Percentiles rank a stretch among this genome's conserved stretches.
Evolutionary conservation across 2,797 vertebrate genomes (phyloP).

Genomic region (Hybognathus amarus): DNA sequence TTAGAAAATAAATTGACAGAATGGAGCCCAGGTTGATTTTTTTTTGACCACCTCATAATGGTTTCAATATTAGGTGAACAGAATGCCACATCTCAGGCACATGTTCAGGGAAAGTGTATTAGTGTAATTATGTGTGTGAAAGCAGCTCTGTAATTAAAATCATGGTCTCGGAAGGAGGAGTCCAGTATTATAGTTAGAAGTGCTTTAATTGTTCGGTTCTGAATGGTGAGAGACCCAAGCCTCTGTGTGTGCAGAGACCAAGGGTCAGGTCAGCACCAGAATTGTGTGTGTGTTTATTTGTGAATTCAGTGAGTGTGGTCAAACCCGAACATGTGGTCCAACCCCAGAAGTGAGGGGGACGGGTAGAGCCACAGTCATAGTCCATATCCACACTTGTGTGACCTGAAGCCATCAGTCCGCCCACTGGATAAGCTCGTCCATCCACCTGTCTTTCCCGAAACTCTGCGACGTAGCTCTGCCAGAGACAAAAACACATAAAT

Average conservation of each 20-base stretch:
- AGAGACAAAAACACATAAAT: conserved; percentile 16
- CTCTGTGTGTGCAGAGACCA: conserved; percentile 18
- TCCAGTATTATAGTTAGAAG: conserved; percentile 12
- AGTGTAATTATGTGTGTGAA: conserved; percentile 48
- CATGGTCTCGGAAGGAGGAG: conserved; percentile 22
- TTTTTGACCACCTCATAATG: neutral
- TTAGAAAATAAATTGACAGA: conserved; percentile 37
- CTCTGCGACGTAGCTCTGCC: conserved; percentile 99
- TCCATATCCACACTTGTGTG: conserved; percentile 87
- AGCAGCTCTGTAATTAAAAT: conserved; percentile 43
- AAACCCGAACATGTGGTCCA: conserved; percentile 84
- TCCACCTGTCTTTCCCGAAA: conserved; percentile 91
- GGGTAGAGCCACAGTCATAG: conserved; percentile 87
- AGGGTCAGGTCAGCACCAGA: conserved; percentile 40
- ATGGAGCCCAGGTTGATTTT: conserved; percentile 36
- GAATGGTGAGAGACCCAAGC: conserved; percentile 48
- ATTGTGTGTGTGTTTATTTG: neutral
- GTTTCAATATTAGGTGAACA: conserved; percentile 20
- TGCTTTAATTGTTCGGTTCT: conserved; percentile 8
- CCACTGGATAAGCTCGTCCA: conserved; percentile 78
- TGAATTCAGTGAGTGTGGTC: conserved; percentile 54
- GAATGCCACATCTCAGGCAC: conserved; percentile 40
- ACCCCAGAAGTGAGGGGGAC: conserved; percentile 86
- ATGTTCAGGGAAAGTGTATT: conserved; percentile 45
- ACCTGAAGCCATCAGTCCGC: conserved; percentile 79